Evolutionary conservation across 2,797 vertebrate species (phyloP).

Genomic region (Lutjanus campechanus): DNA sequence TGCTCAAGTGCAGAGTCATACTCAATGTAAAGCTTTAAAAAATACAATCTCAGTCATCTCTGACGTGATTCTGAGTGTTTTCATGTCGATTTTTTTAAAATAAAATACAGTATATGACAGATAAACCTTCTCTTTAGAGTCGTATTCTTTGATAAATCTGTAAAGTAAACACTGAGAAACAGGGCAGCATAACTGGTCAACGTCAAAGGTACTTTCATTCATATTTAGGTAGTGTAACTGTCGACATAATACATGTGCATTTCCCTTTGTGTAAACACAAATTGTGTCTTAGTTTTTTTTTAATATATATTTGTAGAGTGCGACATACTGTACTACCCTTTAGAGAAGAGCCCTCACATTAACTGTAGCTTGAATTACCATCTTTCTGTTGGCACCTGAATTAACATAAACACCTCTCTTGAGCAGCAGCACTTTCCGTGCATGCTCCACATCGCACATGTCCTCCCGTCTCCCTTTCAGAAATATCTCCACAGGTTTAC

Average conservation of each 20-base stretch:
- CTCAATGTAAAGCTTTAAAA: constrained; percentile 87
- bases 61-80: constrained; percentile 77
- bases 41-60: constrained; percentile 87
- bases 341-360: constrained; percentile 35
- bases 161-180: constrained; percentile 81
- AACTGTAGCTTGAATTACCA: constrained; percentile 38
- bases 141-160: constrained; percentile 65
- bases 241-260: constrained; percentile 74
- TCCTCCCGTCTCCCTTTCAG: constrained; percentile 69
- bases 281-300: constrained; percentile 38
- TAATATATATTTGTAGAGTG: constrained; percentile 41
- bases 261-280: constrained; percentile 79
- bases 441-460: constrained; percentile 86
- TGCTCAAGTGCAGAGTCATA: constrained; percentile 79
- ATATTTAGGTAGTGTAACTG: constrained; percentile 82
- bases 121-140: constrained; percentile 63
- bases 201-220: constrained; percentile 78
- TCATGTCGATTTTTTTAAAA: constrained; percentile 61
- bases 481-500: constrained; percentile 83
- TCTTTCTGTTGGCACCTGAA: constrained; percentile 77
- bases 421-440: constrained; percentile 76
- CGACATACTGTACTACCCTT: constrained; percentile 43
- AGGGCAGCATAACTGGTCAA: constrained; percentile 82
- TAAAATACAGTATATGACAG: constrained; percentile 78
- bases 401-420: constrained; percentile 52